Percentiles rank a stretch among this genome's conserved stretches.
These are phyloP conservation scores for Cossypha dichroa DNA, from an alignment of 2,797 vertebrate species.

Conservation along the genomic window DNA sequence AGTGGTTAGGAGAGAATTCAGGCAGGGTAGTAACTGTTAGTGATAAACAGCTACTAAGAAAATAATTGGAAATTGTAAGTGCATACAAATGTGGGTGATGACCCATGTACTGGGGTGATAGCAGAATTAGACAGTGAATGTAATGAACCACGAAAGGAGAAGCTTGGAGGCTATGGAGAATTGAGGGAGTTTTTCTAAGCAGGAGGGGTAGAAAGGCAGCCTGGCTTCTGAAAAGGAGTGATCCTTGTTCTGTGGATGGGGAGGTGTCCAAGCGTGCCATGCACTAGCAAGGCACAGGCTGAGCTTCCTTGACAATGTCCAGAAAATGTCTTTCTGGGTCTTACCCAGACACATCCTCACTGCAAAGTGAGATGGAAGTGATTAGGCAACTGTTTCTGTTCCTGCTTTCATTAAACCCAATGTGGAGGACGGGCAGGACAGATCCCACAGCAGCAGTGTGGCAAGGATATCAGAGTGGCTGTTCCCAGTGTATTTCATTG, in stretches of 20 bases:
- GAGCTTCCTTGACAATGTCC: background rate
- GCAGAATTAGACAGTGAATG: background rate
- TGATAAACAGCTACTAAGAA: conserved; percentile 28
- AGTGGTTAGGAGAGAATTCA: background rate
- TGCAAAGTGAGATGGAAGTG: background rate
- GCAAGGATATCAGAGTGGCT: background rate
- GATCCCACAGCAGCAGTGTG: background rate
- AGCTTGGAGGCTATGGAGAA: background rate
- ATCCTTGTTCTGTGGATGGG: accelerated
- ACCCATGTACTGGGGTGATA: background rate
- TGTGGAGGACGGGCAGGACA: background rate
- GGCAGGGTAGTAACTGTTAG: background rate
- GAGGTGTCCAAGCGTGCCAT: background rate
- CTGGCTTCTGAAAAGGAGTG: background rate
- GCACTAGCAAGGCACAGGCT: background rate
- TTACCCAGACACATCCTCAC: background rate
- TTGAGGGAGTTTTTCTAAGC: background rate
- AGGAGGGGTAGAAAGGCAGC: background rate
- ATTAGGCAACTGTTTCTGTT: background rate
- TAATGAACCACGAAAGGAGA: conserved; percentile 5
- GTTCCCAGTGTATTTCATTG: background rate
- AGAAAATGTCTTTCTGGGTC: background rate
- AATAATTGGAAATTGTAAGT: conserved; percentile 43
- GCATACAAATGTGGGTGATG: conserved; percentile 1
- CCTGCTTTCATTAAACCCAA: background rate